A percentile compares a stretch with the other conserved stretches of the same genome.
Evolutionary conservation across 2,797 vertebrate species (phyloP).

Genomic region (Capromys pilorides): DNA sequence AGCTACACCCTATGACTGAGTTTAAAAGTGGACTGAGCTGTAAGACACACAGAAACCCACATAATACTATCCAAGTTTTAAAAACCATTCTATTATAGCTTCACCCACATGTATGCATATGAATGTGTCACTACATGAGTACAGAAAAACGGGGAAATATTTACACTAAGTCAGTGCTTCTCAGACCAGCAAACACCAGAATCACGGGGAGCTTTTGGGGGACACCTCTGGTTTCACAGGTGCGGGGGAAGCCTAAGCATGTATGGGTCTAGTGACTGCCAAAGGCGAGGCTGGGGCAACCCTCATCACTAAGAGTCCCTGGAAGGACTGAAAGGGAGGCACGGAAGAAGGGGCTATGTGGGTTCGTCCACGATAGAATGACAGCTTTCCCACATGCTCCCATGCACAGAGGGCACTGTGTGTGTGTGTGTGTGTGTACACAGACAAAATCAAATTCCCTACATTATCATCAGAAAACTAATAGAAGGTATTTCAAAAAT

Average conservation of each 20-base stretch:
- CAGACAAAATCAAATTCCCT: constrained; percentile 4
- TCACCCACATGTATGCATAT: background rate
- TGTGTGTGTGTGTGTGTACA: background rate
- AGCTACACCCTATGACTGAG: background rate
- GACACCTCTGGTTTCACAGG: background rate
- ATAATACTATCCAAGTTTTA: background rate
- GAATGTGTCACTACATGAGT: background rate
- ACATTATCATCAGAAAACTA: background rate
- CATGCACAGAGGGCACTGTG: background rate
- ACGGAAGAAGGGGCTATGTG: background rate
- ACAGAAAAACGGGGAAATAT: background rate
- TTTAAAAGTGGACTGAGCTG: background rate
- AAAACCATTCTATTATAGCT: background rate
- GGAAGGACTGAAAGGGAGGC: background rate
- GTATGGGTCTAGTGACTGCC: background rate
- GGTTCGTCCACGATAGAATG: background rate
- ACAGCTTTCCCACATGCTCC: background rate
- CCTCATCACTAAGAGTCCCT: background rate
- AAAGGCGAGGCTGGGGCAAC: background rate
- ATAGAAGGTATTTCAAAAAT: constrained; percentile 6
- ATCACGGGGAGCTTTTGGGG: background rate
- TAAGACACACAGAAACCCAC: constrained; percentile 4
- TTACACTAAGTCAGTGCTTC: background rate
- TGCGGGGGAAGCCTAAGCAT: background rate
- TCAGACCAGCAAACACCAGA: background rate